Evolutionary conservation across 2,797 vertebrate species (phyloP).

Genomic region (Paguma larvata): DNA sequence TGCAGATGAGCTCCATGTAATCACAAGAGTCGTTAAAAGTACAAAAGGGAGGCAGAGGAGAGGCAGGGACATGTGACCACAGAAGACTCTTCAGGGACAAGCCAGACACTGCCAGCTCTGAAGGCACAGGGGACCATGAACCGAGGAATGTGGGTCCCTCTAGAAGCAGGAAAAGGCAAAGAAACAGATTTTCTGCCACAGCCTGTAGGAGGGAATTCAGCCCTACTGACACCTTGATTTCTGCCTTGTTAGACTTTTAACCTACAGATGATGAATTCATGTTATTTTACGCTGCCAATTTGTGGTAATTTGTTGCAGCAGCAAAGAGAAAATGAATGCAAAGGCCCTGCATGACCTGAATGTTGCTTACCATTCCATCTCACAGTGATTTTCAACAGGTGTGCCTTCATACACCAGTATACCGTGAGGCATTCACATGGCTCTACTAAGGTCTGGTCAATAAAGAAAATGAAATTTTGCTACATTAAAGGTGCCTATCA

Average conservation of each 20-base stretch:
- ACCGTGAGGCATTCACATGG: neutral
- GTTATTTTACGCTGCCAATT: neutral
- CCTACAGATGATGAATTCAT: neutral
- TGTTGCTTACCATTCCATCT: neutral
- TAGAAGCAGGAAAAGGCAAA: neutral
- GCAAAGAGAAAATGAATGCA: neutral
- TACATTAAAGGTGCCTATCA: neutral
- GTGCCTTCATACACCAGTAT: neutral
- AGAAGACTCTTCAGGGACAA: neutral
- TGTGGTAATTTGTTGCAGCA: slow-evolving; percentile 9
- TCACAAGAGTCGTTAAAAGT: neutral
- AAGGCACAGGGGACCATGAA: neutral
- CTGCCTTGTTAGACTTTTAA: neutral
- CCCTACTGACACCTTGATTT: neutral
- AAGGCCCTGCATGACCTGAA: neutral
- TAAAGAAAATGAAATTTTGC: neutral
- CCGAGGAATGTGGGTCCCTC: neutral
- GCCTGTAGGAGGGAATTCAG: neutral
- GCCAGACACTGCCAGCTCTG: neutral
- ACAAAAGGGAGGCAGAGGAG: neutral
- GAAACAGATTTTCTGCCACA: neutral
- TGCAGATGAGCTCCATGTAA: neutral
- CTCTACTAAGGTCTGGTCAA: neutral
- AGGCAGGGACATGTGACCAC: neutral
- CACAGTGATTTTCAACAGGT: neutral